Percentiles rank a stretch among this genome's conserved stretches.
These are phyloP conservation scores for Tiliacea citrago DNA, from an alignment of 2,888 invertebrate genomes.

Conservation along the genomic window DNA sequence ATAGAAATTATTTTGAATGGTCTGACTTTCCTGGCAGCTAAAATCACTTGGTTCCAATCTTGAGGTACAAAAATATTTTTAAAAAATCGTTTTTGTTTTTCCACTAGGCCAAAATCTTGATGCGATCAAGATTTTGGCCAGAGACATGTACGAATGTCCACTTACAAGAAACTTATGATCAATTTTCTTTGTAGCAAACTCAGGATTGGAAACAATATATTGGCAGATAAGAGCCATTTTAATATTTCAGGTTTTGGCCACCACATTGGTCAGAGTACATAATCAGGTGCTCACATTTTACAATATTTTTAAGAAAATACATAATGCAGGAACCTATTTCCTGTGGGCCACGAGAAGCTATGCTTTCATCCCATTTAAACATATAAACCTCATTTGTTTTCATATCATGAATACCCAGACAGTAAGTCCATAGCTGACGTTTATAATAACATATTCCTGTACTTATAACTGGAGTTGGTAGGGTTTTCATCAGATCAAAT, in stretches of 20 bases:
- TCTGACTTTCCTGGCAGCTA: neutral
- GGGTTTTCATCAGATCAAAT: conserved; percentile 10
- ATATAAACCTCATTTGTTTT: neutral
- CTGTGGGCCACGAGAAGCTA: conserved; percentile 14
- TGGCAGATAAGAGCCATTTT: conserved; percentile 4
- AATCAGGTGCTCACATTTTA: neutral
- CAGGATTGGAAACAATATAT: conserved; percentile 17
- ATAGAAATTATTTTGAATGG: no score
- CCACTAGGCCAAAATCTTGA: conserved; percentile 13
- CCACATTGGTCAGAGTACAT: neutral
- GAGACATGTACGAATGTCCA: conserved; percentile 17
- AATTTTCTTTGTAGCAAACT: conserved; percentile 5
- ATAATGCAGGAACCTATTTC: conserved; percentile 1
- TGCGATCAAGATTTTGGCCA: no score
- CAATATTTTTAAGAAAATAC: conserved; percentile 3
- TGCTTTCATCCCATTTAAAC: conserved; percentile 8
- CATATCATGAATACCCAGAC: conserved; percentile 1
- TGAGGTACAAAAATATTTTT: conserved; percentile 3
- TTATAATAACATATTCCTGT: conserved; percentile 14
- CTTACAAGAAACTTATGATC: conserved; percentile 10
- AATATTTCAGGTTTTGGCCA: conserved; percentile 1
- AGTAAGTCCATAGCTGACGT: conserved; percentile 1
- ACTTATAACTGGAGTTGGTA: conserved; percentile 2
- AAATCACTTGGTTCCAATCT: conserved; percentile 18
- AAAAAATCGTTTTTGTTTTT: conserved; percentile 20